These are phyloP conservation scores for Eclectus roratus DNA, from an alignment of 2,113 vertebrate species.

Conservation along the genomic window DNA sequence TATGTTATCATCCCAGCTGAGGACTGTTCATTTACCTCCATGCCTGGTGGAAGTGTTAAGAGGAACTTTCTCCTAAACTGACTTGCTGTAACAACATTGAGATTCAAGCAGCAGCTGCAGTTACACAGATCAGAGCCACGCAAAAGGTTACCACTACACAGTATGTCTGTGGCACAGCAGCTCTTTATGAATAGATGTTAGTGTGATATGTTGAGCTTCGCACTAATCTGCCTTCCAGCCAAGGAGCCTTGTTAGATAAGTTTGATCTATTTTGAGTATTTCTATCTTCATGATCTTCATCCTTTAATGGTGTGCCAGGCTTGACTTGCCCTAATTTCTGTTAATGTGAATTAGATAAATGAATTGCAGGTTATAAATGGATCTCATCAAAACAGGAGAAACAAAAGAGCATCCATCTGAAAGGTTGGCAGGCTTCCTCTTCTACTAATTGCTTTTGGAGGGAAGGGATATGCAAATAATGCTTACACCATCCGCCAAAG, in stretches of 20 bases:
- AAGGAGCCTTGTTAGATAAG: neutral
- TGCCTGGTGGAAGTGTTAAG: neutral
- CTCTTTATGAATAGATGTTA: neutral
- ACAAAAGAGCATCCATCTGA: slow-evolving; percentile 44
- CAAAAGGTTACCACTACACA: neutral
- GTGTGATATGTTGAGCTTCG: neutral
- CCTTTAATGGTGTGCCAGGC: neutral
- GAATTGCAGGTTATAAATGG: slow-evolving; percentile 50
- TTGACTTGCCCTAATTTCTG: slow-evolving; percentile 49
- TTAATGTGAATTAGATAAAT: slow-evolving; percentile 43
- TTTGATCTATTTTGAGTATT: slow-evolving; percentile 24
- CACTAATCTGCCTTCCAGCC: neutral
- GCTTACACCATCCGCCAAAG: neutral
- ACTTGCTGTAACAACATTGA: neutral
- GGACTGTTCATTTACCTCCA: neutral
- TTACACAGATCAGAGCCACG: neutral
- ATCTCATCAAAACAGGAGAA: slow-evolving; percentile 38
- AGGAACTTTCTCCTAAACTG: neutral
- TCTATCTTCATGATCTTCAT: neutral
- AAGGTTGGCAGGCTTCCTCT: slow-evolving; percentile 37
- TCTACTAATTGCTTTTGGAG: slow-evolving; percentile 57
- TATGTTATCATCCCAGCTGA: neutral
- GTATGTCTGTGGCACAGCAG: neutral
- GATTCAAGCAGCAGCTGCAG: neutral
- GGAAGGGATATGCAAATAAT: slow-evolving; percentile 9